These are phyloP conservation scores for Parochlus steinenii DNA, from an alignment of 2,888 invertebrate species.

Conservation along the genomic window DNA sequence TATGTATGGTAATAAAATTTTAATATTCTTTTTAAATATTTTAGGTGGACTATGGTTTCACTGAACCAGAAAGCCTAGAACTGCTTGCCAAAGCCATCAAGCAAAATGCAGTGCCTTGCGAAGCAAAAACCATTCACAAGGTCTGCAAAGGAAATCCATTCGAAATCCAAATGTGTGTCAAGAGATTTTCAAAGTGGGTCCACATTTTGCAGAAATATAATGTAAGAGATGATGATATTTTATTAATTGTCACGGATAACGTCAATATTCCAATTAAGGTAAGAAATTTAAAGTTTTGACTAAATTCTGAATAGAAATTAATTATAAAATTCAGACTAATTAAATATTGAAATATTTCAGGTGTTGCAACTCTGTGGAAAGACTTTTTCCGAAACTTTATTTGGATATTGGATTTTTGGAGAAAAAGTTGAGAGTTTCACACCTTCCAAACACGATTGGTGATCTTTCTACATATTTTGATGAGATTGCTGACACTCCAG, in stretches of 20 bases:
- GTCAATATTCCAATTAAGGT: conserved; percentile 25
- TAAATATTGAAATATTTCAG: conserved; percentile 15
- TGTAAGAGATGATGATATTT: conserved; percentile 15
- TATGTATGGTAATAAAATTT: too few species aligned
- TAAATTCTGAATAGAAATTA: too few species aligned
- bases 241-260: conserved; percentile 24
- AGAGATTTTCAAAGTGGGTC: conserved; percentile 22
- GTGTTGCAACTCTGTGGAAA: conserved; percentile 19
- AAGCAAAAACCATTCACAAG: too few species aligned
- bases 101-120: too few species aligned
- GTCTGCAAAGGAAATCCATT: conserved; percentile 21
- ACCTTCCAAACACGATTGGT: conserved; percentile 24
- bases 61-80: conserved; percentile 19
- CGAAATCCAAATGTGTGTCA: conserved; percentile 24
- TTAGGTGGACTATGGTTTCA: conserved; percentile 18
- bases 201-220: conserved; percentile 18
- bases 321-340: too few species aligned
- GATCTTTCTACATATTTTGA: conserved; percentile 21
- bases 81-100: conserved; percentile 23
- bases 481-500: conserved; percentile 20
- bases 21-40: too few species aligned
- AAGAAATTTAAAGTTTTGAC: conserved; percentile 11
- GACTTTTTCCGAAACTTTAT: conserved; percentile 23
- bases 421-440: conserved; percentile 24
- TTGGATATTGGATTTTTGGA: conserved; percentile 30